Conservation (phyloP, 2,113 vertebrate genomes). For the Ginglymostoma cirratum region DNA sequence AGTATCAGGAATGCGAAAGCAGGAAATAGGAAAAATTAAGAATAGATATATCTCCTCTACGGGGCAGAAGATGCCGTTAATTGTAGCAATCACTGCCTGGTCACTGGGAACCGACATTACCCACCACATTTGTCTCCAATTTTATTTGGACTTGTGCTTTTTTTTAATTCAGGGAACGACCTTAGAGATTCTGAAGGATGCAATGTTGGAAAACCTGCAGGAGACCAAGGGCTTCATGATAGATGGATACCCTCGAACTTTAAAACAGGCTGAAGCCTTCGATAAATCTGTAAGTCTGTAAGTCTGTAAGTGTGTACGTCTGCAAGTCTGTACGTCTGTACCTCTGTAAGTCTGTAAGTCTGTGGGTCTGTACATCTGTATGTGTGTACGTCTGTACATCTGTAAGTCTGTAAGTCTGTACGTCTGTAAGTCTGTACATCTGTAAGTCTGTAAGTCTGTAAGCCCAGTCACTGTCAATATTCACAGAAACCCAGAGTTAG, state of each 20-base stretch:
- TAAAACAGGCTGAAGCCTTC: slow-evolving; percentile 48
- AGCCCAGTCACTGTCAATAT: too few relatives aligned
- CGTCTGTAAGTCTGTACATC: too few relatives aligned
- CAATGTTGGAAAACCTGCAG: slow-evolving; percentile 39
- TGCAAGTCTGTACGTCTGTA: too few relatives aligned
- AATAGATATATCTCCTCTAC: background rate
- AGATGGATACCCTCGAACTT: slow-evolving; percentile 45
- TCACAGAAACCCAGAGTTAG: too few relatives aligned
- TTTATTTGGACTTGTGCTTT: background rate
- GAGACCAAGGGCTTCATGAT: slow-evolving; percentile 45
- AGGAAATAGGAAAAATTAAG: too few relatives aligned
- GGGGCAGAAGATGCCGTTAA: background rate
- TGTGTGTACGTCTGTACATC: too few relatives aligned
- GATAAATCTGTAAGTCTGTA: slow-evolving; percentile 44
- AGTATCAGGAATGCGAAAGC: background rate
- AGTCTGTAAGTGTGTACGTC: too few relatives aligned
- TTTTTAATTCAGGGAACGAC: slow-evolving; percentile 41
- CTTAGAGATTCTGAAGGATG: slow-evolving; percentile 43
- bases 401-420: too few relatives aligned
- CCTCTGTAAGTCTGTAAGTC: too few relatives aligned
- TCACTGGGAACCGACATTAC: background rate
- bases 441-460: too few relatives aligned
- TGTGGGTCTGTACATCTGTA: too few relatives aligned
- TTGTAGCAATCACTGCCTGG: background rate
- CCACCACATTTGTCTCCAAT: background rate